Evolutionary conservation across 2,888 invertebrate species (phyloP).

Genomic region (Calephelis perditalis): DNA sequence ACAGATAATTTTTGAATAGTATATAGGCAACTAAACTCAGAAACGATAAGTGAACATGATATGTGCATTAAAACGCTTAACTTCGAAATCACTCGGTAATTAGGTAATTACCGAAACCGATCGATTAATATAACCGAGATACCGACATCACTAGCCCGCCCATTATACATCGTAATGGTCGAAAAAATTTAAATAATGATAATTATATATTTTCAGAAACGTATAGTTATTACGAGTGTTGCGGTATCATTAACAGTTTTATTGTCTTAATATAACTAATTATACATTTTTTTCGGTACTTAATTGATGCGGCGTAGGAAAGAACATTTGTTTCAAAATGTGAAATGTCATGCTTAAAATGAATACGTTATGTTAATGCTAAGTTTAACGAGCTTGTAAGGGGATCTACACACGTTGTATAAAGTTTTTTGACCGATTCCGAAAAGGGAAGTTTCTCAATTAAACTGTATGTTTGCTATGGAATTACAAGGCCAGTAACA

Average conservation of each 20-base stretch:
- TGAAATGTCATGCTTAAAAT: constrained; percentile 77
- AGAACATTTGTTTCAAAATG: constrained; percentile 75
- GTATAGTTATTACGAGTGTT: constrained; percentile 70
- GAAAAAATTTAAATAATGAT: constrained; percentile 75
- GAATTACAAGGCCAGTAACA: no score
- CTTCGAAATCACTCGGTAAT: constrained; percentile 67
- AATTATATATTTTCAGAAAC: constrained; percentile 75
- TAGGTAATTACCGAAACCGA: constrained; percentile 77
- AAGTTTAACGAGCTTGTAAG: constrained; percentile 63
- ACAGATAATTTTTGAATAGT: no score
- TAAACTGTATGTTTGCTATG: no score
- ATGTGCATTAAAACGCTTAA: constrained; percentile 73
- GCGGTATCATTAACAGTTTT: constrained; percentile 77
- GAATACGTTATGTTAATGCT: constrained; percentile 73
- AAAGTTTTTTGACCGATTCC: not conserved
- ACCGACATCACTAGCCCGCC: constrained; percentile 63
- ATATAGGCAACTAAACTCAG: no score
- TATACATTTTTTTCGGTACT: constrained; percentile 76
- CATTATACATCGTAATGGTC: constrained; percentile 69
- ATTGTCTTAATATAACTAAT: constrained; percentile 78
- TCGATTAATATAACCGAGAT: constrained; percentile 76
- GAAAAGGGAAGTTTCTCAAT: not conserved
- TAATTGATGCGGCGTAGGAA: constrained; percentile 74
- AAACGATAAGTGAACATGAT: not conserved
- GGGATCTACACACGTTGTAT: not conserved